Base-by-base conservation (phyloP, 2,113 vertebrate genomes). In the Arenaria interpres region DNA sequence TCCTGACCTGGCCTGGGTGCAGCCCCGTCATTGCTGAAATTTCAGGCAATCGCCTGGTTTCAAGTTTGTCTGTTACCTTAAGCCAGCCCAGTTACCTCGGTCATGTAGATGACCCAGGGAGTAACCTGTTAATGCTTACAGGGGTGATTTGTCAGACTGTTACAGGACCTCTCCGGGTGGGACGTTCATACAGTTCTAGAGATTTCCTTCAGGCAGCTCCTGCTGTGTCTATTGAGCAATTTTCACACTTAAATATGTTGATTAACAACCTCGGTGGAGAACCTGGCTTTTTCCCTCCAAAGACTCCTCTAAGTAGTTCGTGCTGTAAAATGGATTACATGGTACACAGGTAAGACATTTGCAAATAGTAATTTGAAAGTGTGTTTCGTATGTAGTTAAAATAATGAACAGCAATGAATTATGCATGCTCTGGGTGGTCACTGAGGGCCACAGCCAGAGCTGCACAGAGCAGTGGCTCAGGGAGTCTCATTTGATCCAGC, bases 1-100 rank as follows among this genome's bases (percentile, higher is more conserved):
- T 17, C 28, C 14, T 8, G 1, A 30, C 19, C n/a, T 53, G 63
- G 14, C 19, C 53, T 51, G 15, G 14, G 3, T 2, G 1, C 56
- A 62, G 45, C 7, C 14, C 50, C 1, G 2, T 48, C 60, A 75
- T 11, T 33, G 16, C n/a, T 43, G 35, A 33, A 39, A 63, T n/a
- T 95, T 60, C 66, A 88, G 27, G 10, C 6, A 35, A 60, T 50
- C 25, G 35, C 1, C 0, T 17, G 22, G 25, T 81, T 90, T 88
- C 32, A 41, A 13, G 15, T 51, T 72, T 54, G 19, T 37, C 19
- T 59, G 8, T 56, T 51, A 27, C 19, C 19, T 56, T 46, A 39
- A 53, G 33, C 23, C 71, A 85, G 43, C 20, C 13, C 41, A 90
- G 15, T 17, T 15, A 32, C 25, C 21, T 51, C 37, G 43, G 6